Base-by-base conservation (phyloP, 2,113 vertebrate genomes). In the Brienomyrus brachyistius region DNA sequence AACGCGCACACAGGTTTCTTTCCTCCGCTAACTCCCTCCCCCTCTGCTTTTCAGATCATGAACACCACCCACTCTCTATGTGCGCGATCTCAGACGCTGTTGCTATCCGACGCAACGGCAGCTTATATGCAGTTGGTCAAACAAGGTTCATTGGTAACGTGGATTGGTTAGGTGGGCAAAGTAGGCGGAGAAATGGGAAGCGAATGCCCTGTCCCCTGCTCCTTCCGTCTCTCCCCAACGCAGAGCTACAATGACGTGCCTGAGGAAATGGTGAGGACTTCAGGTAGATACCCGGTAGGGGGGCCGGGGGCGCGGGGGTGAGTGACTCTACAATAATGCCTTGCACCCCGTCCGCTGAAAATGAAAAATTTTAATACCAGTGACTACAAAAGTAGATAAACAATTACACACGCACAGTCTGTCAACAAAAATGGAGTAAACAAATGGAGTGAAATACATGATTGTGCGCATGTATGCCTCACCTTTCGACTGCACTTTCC, bases 81-180 rank as follows among this genome's bases (percentile, higher is more conserved):
- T 91, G 93, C 94, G 89, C 93, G 92, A 93, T 94, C 94, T 91
- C 91, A 92, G 86, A 82, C 92, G 93, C 96, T 97, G 95, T 96
- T 97, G 95, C 96, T 96, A 96, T 94, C 96, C 96, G 92, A 95
- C 95, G 95, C 95, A 90, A 91, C 86, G 95, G 95, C 95, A 96
- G 94, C 94, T 94, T 90, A 88, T 5, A 19, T 1, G 70, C 91
- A 0, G 96, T 96, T 96, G 95, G 96, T 92, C 92, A 88, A 89
- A 89, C 50, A 82, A 88, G 91, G 88, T 91, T 91, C 89, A n/a
- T 91, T 90, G 89, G 77, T 52, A 88, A 59, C 90, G 90, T 86
- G 88, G 1, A 95, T 95, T 96, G 95, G 95, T n/a, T 91, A 80
- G 91, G 47, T 13, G 45, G 84, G 56, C 82, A 89, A 31, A 91